Evolutionary conservation across 1,140 invertebrate species (phyloP).

Genomic region (Ladona fulva): DNA sequence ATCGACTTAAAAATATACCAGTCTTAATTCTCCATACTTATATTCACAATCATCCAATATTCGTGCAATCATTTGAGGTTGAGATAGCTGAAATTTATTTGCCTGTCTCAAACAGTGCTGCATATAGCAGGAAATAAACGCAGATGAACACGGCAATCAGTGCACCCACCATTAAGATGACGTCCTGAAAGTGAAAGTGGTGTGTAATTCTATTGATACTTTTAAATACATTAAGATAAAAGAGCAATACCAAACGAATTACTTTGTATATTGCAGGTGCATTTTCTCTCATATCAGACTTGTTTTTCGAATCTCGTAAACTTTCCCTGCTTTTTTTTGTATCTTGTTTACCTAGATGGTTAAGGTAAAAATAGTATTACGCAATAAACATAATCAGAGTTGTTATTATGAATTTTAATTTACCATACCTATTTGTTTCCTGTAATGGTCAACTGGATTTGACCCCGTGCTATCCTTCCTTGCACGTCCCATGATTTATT

Average conservation of each 20-base stretch:
- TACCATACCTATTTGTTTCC: conserved; percentile 19
- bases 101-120: conserved; percentile 10
- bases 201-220: neutral
- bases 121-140: conserved; percentile 19
- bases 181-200: conserved; percentile 17
- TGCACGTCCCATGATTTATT: conserved; percentile 10
- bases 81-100: neutral
- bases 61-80: too few species aligned
- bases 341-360: conserved; percentile 19
- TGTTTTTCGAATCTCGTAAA: conserved; percentile 19
- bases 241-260: neutral
- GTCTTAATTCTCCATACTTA: too few species aligned
- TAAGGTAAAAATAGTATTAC: neutral
- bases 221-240: conserved; percentile 11
- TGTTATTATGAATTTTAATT: neutral
- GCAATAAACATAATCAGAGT: neutral
- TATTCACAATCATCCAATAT: too few species aligned
- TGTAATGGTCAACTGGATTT: conserved; percentile 14
- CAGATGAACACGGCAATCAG: conserved; percentile 16
- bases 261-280: conserved; percentile 20
- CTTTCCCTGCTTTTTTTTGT: conserved; percentile 19
- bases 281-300: conserved; percentile 18
- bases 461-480: conserved; percentile 18
- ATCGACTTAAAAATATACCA: too few species aligned
- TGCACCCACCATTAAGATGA: conserved; percentile 19